Evolutionary conservation across 1,140 invertebrate genomes (phyloP).

Genomic region (Lepidurus couesii): DNA sequence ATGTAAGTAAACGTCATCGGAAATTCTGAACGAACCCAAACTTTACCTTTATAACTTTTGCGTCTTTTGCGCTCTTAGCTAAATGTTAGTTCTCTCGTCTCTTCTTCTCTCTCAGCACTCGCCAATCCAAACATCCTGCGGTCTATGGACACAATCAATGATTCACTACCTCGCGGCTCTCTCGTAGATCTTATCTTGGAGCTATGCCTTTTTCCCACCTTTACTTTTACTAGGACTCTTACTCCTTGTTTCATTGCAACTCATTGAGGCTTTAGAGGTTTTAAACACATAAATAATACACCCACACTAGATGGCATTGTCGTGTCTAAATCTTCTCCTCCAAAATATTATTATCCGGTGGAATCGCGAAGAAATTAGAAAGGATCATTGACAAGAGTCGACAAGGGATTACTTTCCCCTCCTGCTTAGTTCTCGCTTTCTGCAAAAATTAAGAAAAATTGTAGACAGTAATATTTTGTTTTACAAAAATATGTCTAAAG

Average conservation of each 20-base stretch:
- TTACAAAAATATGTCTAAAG: no score
- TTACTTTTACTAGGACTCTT: no score
- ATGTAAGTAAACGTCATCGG: not conserved
- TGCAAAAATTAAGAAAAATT: no score
- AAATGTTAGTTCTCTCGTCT: not conserved
- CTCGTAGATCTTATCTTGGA: not conserved
- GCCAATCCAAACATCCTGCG: constrained; percentile 14
- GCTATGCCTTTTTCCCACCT: no score
- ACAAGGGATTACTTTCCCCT: not conserved
- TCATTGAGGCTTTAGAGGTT: no score
- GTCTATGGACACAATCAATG: constrained; percentile 18
- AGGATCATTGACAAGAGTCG: not conserved
- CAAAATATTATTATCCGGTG: not conserved
- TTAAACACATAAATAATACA: not conserved
- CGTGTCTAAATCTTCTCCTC: not conserved
- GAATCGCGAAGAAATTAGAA: not conserved
- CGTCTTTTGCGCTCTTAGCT: not conserved
- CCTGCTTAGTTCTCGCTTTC: no score
- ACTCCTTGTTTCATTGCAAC: no score
- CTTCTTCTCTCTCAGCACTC: not conserved
- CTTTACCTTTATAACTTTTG: not conserved
- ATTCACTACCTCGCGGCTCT: not conserved
- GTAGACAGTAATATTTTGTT: no score
- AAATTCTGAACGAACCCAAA: not conserved
- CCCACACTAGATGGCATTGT: not conserved